Conservation (phyloP, 1,140 invertebrate species). For the Achroia grisella region DNA sequence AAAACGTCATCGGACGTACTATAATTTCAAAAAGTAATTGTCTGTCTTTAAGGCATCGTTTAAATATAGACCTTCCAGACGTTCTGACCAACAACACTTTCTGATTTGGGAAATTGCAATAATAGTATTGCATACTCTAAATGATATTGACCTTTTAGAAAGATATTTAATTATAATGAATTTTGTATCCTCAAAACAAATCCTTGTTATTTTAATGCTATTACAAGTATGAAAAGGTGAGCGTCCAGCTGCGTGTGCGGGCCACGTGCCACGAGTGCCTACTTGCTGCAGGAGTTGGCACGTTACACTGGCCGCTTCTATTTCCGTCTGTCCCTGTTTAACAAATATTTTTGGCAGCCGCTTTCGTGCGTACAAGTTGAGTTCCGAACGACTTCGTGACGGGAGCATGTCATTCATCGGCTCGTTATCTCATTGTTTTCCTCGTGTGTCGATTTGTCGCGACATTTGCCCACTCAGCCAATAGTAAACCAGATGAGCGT, state of each 20-base stretch:
- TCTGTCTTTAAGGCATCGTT: too few species aligned
- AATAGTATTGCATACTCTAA: too few species aligned
- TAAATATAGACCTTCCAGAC: too few species aligned
- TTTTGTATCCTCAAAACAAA: too few species aligned
- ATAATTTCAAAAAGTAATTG: too few species aligned
- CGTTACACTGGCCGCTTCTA: slow-evolving; percentile 45
- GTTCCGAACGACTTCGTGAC: slow-evolving; percentile 30
- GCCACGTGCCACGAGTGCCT: slow-evolving; percentile 43
- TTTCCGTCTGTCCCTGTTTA: slow-evolving; percentile 58
- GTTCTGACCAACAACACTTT: too few species aligned
- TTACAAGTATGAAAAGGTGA: not conserved
- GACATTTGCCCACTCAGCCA: slow-evolving; percentile 40
- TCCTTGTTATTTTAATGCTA: not conserved
- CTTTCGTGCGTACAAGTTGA: slow-evolving; percentile 53
- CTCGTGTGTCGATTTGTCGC: slow-evolving; percentile 53
- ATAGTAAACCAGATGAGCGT: slow-evolving; percentile 43
- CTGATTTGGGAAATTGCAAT: too few species aligned
- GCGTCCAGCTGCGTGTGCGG: slow-evolving; percentile 14
- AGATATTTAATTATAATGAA: too few species aligned
- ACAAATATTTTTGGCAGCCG: slow-evolving; percentile 65
- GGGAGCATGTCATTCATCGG: slow-evolving; percentile 66
- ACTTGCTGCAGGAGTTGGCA: slow-evolving; percentile 55
- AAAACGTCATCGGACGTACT: too few species aligned
- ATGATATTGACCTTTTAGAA: too few species aligned
- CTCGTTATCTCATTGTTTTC: slow-evolving; percentile 64